A percentile compares a stretch with the other conserved stretches of the same genome.
phyloP scores from a whole-genome alignment of 2,888 invertebrate genomes.

The Hirtodrosophila trivittata region DNA sequence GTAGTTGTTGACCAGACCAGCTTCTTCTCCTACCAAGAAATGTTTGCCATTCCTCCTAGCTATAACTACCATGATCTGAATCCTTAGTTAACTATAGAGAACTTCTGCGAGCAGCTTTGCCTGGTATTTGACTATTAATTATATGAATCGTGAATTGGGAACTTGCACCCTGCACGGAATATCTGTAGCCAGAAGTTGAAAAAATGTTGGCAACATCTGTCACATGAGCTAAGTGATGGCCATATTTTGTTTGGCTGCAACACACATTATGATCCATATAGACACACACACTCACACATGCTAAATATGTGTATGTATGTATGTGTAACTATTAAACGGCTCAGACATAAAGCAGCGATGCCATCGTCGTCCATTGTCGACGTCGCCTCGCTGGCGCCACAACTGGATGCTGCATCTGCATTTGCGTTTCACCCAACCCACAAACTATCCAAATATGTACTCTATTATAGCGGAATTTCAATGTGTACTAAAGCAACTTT shows the following conservation, averaged over 20 bases:
- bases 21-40: slow-evolving; percentile 11
- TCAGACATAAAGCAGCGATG: slow-evolving; percentile 58
- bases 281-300: slow-evolving; percentile 13
- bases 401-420: slow-evolving; percentile 15
- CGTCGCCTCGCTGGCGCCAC: slow-evolving; percentile 67
- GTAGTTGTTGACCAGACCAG: slow-evolving; percentile 31
- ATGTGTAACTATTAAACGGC: slow-evolving; percentile 37
- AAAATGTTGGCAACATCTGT: slow-evolving; percentile 55
- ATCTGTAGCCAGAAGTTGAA: too few species aligned
- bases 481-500: slow-evolving; percentile 9
- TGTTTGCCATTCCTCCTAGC: too few species aligned
- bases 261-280: slow-evolving; percentile 29
- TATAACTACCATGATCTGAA: too few species aligned
- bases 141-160: background rate
- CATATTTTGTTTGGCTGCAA: slow-evolving; percentile 58
- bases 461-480: slow-evolving; percentile 9
- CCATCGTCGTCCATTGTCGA: slow-evolving; percentile 41
- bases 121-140: background rate
- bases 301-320: slow-evolving; percentile 2
- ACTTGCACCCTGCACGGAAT: background rate
- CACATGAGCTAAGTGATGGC: slow-evolving; percentile 39
- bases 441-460: slow-evolving; percentile 9
- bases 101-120: background rate
- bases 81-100: too few species aligned
- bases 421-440: slow-evolving; percentile 7